These are phyloP conservation scores for Imbricaverruca yamaguchii DNA, from an alignment of 2,888 invertebrate species.

Conservation along the genomic window DNA sequence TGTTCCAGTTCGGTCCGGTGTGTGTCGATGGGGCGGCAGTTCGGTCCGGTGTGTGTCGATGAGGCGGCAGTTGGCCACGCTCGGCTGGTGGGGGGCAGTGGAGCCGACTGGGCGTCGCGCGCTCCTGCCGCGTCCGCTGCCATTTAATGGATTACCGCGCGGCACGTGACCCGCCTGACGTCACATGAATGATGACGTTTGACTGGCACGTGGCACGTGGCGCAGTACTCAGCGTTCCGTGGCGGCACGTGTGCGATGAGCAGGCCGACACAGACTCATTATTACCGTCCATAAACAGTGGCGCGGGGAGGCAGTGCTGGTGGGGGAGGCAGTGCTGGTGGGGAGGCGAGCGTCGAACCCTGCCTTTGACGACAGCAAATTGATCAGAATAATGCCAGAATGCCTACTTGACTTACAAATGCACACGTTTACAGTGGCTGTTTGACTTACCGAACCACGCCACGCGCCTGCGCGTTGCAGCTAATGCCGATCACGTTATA, in stretches of 20 bases:
- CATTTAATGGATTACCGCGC: constrained; percentile 11
- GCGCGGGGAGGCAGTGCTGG: background rate
- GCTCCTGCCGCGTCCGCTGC: background rate
- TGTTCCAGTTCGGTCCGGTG: too few relatives aligned
- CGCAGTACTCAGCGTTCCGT: background rate
- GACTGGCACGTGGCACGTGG: constrained; percentile 10
- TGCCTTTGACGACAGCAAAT: background rate
- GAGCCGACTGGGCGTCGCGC: too few relatives aligned
- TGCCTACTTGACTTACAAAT: background rate
- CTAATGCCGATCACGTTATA: too few relatives aligned
- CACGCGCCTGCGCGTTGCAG: too few relatives aligned
- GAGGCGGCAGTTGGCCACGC: too few relatives aligned
- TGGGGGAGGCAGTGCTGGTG: background rate
- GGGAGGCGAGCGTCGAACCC: background rate
- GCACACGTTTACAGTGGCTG: background rate
- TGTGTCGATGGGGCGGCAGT: too few relatives aligned
- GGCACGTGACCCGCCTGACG: background rate
- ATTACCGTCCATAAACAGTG: constrained; percentile 5
- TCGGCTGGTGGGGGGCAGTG: too few relatives aligned
- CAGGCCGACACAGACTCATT: background rate
- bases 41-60: too few relatives aligned
- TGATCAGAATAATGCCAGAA: constrained; percentile 4
- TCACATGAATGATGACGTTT: constrained; percentile 7
- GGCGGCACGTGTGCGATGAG: constrained; percentile 13
- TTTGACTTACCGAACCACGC: too few relatives aligned